phyloP scores from a whole-genome alignment of 2,113 vertebrate genomes.

The Myrmecobius fasciatus region DNA sequence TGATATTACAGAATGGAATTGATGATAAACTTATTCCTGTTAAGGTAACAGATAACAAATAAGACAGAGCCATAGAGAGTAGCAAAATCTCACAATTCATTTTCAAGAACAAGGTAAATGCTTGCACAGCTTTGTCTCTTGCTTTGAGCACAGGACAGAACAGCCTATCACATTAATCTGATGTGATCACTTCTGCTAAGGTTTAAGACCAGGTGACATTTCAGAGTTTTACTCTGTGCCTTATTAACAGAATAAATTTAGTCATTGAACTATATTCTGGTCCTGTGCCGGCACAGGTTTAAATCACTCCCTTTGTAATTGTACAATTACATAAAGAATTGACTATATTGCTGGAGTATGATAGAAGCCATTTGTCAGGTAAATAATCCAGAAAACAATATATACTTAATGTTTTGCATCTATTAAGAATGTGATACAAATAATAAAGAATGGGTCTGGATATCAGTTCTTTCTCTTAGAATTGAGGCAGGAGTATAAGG shows the following conservation, averaged over 20 bases:
- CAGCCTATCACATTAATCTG: slow-evolving; percentile 47
- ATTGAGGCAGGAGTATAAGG: background rate
- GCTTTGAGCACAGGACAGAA: slow-evolving; percentile 31
- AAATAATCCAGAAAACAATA: slow-evolving; percentile 72
- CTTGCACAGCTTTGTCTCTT: slow-evolving; percentile 6
- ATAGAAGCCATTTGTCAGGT: slow-evolving; percentile 71
- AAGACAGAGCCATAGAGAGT: background rate
- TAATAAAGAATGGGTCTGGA: slow-evolving; percentile 28
- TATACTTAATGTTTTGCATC: slow-evolving; percentile 56
- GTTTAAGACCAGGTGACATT: slow-evolving; percentile 55
- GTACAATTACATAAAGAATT: slow-evolving; percentile 66
- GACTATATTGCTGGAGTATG: slow-evolving; percentile 46
- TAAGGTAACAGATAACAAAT: slow-evolving; percentile 8
- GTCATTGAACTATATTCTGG: slow-evolving; percentile 59
- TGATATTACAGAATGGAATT: background rate
- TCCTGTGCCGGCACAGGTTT: slow-evolving; percentile 47
- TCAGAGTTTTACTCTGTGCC: slow-evolving; percentile 34
- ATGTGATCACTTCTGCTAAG: slow-evolving; percentile 46
- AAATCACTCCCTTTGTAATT: slow-evolving; percentile 67
- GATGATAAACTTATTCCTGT: background rate
- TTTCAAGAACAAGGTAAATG: slow-evolving; percentile 53
- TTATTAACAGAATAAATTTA: slow-evolving; percentile 72
- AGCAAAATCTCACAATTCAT: slow-evolving; percentile 50
- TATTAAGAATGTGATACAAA: slow-evolving; percentile 55
- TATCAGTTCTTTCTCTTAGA: background rate